Conservation (phyloP, 2,113 vertebrate genomes). For the Neogale vison region DNA sequence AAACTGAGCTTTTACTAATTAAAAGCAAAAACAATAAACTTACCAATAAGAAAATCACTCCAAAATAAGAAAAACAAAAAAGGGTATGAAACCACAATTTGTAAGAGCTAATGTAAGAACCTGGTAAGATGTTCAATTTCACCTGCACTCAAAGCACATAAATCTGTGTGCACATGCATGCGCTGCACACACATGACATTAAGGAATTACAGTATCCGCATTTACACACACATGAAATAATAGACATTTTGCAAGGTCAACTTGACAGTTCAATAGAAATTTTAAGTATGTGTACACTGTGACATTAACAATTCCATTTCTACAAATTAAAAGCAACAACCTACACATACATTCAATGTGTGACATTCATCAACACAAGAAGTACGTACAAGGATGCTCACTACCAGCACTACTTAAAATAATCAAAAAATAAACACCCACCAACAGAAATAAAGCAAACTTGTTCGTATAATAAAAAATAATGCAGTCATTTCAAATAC, state of each 20-base stretch:
- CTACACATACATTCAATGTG: not conserved
- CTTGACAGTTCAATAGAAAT: not conserved
- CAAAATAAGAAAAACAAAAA: not conserved
- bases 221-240: not conserved
- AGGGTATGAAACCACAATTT: not conserved
- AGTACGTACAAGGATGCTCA: not conserved
- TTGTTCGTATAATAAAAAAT: not conserved
- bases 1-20: not conserved
- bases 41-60: not conserved
- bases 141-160: not conserved
- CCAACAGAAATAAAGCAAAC: not conserved
- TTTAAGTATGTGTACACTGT: not conserved
- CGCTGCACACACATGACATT: not conserved
- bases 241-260: not conserved
- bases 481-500: slow-evolving; percentile 2
- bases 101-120: not conserved
- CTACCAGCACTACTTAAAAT: not conserved
- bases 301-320: not conserved
- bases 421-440: not conserved
- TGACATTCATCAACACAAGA: not conserved
- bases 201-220: not conserved
- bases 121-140: not conserved
- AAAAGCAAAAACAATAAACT: slow-evolving; percentile 14
- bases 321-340: not conserved
- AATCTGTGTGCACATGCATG: not conserved